These are phyloP conservation scores for Nemotelus pantherinus DNA, from an alignment of 2,888 invertebrate genomes.

Conservation along the genomic window DNA sequence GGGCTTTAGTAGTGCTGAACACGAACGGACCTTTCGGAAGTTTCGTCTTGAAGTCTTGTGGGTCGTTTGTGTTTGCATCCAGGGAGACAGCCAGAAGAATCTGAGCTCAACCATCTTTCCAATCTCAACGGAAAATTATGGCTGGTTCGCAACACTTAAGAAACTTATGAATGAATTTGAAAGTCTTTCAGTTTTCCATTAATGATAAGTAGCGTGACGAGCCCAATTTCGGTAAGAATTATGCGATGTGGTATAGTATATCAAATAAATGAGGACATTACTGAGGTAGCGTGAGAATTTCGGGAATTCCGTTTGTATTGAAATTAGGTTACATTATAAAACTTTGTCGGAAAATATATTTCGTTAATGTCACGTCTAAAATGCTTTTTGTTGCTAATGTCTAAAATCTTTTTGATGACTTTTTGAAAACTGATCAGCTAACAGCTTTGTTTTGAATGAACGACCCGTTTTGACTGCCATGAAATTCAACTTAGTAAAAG, in stretches of 20 bases:
- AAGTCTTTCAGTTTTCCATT: slow-evolving; percentile 46
- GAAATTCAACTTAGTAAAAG: too few relatives aligned
- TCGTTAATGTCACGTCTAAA: too few relatives aligned
- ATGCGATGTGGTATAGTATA: slow-evolving; percentile 12
- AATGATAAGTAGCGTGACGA: slow-evolving; percentile 36
- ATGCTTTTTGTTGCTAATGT: too few relatives aligned
- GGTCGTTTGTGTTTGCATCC: background rate
- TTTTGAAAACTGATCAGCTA: too few relatives aligned
- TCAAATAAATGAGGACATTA: slow-evolving; percentile 22
- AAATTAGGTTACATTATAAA: too few relatives aligned
- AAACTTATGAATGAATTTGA: slow-evolving; percentile 49
- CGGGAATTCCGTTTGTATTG: background rate
- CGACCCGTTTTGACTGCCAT: too few relatives aligned
- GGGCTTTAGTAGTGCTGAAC: slow-evolving; percentile 37
- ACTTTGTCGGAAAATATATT: too few relatives aligned
- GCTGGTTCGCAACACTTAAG: slow-evolving; percentile 5
- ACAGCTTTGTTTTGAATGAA: too few relatives aligned
- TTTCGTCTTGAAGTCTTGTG: slow-evolving; percentile 22
- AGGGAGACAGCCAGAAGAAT: background rate
- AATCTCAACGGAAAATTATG: slow-evolving; percentile 6
- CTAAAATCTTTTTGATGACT: too few relatives aligned
- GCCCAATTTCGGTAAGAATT: slow-evolving; percentile 29
- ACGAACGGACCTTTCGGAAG: slow-evolving; percentile 36
- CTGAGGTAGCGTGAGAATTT: slow-evolving; percentile 24
- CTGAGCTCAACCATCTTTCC: background rate